Conservation (phyloP, 2,797 vertebrate species). For the Gobio occitaniae region DNA sequence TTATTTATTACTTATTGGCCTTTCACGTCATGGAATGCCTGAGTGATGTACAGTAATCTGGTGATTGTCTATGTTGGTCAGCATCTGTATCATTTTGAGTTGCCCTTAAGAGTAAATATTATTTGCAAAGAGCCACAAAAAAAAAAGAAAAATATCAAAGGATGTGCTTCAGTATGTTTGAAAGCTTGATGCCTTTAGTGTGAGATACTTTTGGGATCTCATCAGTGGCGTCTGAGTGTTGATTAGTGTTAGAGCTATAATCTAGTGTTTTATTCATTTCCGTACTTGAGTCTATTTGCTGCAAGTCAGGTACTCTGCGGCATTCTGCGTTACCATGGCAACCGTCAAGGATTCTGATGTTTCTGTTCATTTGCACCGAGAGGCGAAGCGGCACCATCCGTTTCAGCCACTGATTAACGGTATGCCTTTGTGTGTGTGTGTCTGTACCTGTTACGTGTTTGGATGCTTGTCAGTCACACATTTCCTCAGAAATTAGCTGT, state of each 20-base stretch:
- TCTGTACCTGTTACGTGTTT: neutral
- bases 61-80: neutral
- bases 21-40: too few relatives aligned
- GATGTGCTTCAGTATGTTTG: neutral
- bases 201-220: neutral
- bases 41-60: neutral
- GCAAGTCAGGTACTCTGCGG: neutral
- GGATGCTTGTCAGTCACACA: neutral
- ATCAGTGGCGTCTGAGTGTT: neutral
- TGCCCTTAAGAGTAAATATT: neutral
- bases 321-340: constrained; percentile 13
- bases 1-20: neutral
- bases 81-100: neutral
- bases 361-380: constrained; percentile 5
- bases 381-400: neutral
- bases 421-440: neutral
- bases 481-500: neutral
- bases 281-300: constrained; percentile 14
- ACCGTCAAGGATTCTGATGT: neutral
- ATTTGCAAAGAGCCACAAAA: constrained; percentile 1
- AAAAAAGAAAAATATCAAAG: neutral
- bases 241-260: constrained; percentile 4
- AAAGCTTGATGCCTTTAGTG: neutral
- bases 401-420: neutral
- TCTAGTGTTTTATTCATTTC: constrained; percentile 9